Conservation (phyloP, 2,797 vertebrate genomes). For the Clarias laeviceps region DNA sequence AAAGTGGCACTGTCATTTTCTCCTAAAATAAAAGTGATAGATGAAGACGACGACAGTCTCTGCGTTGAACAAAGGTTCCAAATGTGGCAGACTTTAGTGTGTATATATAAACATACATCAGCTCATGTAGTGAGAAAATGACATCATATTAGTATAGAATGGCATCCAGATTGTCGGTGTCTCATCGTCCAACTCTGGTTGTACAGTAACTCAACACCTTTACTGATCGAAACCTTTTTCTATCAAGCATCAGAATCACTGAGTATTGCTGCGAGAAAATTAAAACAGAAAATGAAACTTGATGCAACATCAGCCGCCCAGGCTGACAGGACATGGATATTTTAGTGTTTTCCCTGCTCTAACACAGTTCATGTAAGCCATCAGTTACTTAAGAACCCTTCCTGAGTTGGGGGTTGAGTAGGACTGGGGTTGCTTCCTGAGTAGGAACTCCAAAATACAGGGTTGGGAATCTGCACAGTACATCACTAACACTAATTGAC, state of each 20-base stretch:
- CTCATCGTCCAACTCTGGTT: background rate
- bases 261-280: background rate
- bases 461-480: slow-evolving; percentile 1
- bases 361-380: background rate
- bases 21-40: background rate
- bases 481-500: background rate
- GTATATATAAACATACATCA: too few species aligned
- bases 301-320: background rate
- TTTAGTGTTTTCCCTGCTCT: background rate
- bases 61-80: background rate
- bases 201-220: background rate
- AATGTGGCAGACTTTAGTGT: background rate
- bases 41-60: background rate
- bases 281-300: background rate
- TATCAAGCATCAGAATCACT: background rate
- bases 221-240: background rate
- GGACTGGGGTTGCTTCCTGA: slow-evolving; percentile 11
- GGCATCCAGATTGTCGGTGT: background rate
- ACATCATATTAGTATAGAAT: background rate
- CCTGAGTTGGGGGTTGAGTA: background rate
- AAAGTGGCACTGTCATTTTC: slow-evolving; percentile 22
- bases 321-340: background rate
- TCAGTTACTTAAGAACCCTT: background rate
- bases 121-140: background rate
- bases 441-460: background rate